Base-by-base conservation (phyloP, 2,113 vertebrate genomes). In the Boulengeromyrus knoepffleri region DNA sequence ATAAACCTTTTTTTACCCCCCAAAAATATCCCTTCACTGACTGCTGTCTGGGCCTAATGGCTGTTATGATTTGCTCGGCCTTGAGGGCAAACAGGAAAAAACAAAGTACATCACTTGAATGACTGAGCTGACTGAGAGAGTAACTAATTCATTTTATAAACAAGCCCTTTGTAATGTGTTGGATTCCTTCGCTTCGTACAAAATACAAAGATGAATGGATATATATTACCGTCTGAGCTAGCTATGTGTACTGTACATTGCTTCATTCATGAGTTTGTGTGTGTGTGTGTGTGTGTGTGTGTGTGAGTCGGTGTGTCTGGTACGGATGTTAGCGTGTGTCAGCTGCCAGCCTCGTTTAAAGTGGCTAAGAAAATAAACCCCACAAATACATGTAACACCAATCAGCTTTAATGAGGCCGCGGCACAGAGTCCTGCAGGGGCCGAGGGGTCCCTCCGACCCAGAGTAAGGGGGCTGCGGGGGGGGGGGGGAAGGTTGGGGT, bases 21-120 rank as follows among this genome's bases (percentile, higher is more conserved):
- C 27, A 17, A 83, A 27, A 50, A 83, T 24, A 83, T 39, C 27
- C n/a, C 24, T 36, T 36, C 17, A 6, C n/a, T 13, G 10, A 53
- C 27, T 39, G 31, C 4, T 10, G 17, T 70, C 50, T 83, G 31
- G 50, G 74, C 10, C 46, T 42, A 36, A 50, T 83, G 49, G 49
- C 47, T 52, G 70, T 89, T 52, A 89, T 80, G 46, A 80, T 89
- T 53, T 19, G n/a, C 46, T 89, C 52, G 70, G 52, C 88, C 70
- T 53, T 83, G 47, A 39, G n/a, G 17, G 74, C 52, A 62, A 88
- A 45, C 46, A 80, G 58, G 45, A 89, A 83, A 80, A 88, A 88
- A 88, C 62, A 49, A n/a, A 31, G 21, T 80, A 19, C n/a, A 46
- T 77, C 5, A 88, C 46, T 50, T 70, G 39, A 66, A 47, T 21